Percentiles rank a stretch among this genome's conserved stretches.
phyloP scores from a whole-genome alignment of 2,888 invertebrate genomes.

The Drosophila diplacantha region DNA sequence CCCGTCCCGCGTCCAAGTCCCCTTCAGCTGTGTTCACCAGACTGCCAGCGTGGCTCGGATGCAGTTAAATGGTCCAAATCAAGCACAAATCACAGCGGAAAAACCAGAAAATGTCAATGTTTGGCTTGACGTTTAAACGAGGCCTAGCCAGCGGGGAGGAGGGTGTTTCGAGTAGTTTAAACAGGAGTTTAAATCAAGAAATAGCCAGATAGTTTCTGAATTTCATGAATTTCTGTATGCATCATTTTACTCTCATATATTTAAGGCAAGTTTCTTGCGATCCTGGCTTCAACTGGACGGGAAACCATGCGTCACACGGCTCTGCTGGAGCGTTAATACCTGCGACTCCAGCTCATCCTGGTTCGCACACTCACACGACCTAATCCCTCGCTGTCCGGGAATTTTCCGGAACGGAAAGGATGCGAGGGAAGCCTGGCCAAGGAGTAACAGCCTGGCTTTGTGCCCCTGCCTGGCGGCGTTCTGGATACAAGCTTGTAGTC shows the following conservation, averaged over 20 bases:
- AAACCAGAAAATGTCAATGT: slow-evolving; percentile 12
- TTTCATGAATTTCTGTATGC: too few species aligned
- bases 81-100: slow-evolving; percentile 20
- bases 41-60: slow-evolving; percentile 31
- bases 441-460: slow-evolving; percentile 21
- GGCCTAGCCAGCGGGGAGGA: neutral
- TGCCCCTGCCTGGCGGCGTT: slow-evolving; percentile 13
- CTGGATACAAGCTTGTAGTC: slow-evolving; percentile 27
- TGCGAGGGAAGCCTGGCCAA: neutral
- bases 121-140: neutral
- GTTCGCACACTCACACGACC: neutral
- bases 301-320: neutral
- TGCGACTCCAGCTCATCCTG: neutral
- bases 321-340: slow-evolving; percentile 1
- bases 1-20: slow-evolving; percentile 3
- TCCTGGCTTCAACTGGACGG: neutral
- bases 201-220: too few species aligned
- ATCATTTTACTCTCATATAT: too few species aligned
- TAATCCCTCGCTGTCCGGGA: slow-evolving; percentile 12
- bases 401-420: neutral
- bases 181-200: too few species aligned
- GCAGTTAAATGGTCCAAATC: slow-evolving; percentile 44
- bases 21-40: slow-evolving; percentile 7
- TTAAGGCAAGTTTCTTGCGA: too few species aligned
- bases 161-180: neutral